These are phyloP conservation scores for Odobenus rosmarus DNA, from an alignment of 2,113 vertebrate genomes.

Conservation along the genomic window DNA sequence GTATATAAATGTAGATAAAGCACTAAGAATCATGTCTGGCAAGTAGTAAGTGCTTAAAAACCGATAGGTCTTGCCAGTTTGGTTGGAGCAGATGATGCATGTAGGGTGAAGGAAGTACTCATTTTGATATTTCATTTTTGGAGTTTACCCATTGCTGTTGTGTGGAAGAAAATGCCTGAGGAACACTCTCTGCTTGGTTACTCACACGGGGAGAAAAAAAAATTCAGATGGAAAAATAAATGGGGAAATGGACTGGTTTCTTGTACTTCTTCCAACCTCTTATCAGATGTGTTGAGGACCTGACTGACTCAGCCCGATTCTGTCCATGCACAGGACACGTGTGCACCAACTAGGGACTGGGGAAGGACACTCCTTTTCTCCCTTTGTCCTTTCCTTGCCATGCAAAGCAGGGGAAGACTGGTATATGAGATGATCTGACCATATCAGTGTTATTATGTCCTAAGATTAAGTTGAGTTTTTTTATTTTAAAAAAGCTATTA, in stretches of 20 bases:
- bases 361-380: neutral
- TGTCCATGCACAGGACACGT: neutral
- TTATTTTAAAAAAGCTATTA: slow-evolving; percentile 26
- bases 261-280: neutral
- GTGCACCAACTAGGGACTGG: neutral
- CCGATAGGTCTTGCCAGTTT: neutral
- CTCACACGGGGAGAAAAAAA: neutral
- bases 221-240: neutral
- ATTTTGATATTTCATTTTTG: neutral
- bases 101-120: neutral
- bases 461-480: neutral
- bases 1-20: neutral
- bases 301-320: neutral
- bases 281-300: neutral
- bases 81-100: neutral
- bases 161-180: neutral
- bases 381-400: neutral
- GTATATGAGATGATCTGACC: neutral
- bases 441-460: neutral
- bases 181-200: neutral
- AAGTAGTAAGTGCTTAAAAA: neutral
- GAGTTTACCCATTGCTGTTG: neutral
- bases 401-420: neutral
- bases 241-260: neutral
- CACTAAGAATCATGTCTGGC: neutral